Evolutionary conservation across 2,797 vertebrate species (phyloP).

Genomic region (Pipistrellus pipistrellus): DNA sequence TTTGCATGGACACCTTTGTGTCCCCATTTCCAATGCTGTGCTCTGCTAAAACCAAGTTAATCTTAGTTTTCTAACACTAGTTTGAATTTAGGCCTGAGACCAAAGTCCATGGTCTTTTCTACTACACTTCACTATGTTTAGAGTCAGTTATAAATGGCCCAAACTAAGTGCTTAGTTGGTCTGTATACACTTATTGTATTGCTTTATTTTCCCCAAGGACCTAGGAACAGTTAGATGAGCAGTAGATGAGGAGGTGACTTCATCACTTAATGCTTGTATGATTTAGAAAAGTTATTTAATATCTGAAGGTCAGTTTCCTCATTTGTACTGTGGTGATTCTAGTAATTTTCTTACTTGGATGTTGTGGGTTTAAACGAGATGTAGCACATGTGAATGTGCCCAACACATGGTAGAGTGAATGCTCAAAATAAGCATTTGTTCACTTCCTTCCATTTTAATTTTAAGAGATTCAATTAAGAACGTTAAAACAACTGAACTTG

Average conservation of each 20-base stretch:
- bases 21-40: neutral
- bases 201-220: neutral
- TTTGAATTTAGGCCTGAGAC: neutral
- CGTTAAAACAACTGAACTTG: neutral
- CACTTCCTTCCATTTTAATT: neutral
- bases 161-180: neutral
- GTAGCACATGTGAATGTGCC: neutral
- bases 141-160: neutral
- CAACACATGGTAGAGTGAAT: neutral
- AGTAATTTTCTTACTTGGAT: neutral
- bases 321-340: neutral
- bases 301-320: neutral
- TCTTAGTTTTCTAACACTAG: neutral
- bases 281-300: conserved; percentile 9
- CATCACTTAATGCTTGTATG: neutral
- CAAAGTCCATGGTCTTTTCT: conserved; percentile 21
- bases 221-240: neutral
- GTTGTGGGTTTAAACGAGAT: neutral
- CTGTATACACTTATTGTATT: neutral
- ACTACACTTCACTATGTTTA: neutral
- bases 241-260: neutral
- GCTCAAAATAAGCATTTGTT: neutral
- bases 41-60: neutral
- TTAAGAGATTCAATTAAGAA: neutral
- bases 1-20: neutral